phyloP scores from a whole-genome alignment of 2,113 vertebrate genomes.

The Larimichthys polyactis region DNA sequence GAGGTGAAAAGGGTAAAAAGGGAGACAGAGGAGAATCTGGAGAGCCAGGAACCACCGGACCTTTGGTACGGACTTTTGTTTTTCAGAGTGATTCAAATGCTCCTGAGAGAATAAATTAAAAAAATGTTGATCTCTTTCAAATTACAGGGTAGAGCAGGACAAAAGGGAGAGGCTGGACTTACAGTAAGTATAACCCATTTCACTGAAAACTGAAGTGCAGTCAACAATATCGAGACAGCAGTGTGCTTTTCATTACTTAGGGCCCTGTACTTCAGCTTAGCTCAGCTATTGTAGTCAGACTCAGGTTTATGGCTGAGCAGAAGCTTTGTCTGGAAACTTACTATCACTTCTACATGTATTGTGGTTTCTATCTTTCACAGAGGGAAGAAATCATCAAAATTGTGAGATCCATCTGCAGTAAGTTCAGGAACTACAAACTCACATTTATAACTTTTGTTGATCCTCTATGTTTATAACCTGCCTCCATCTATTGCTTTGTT shows the following conservation, averaged over 20 bases:
- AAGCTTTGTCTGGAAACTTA: no score
- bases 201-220: background rate
- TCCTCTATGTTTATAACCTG: background rate
- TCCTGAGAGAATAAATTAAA: background rate
- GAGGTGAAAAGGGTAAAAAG: constrained; percentile 85
- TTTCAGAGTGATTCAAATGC: background rate
- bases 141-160: constrained; percentile 84
- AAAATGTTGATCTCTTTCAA: constrained; percentile 19
- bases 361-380: constrained; percentile 71
- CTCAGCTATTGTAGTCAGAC: no score
- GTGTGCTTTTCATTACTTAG: no score
- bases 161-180: constrained; percentile 88
- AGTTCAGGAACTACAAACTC: constrained; percentile 63
- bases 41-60: constrained; percentile 83
- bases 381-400: constrained; percentile 90
- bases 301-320: no score
- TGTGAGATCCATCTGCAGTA: constrained; percentile 91
- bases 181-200: constrained; percentile 83
- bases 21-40: constrained; percentile 88
- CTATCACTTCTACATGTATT: background rate
- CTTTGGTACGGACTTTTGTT: constrained; percentile 71
- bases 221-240: no score
- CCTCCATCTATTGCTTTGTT: constrained; percentile 5
- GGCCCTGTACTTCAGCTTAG: no score
- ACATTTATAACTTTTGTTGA: background rate